phyloP scores from a whole-genome alignment of 1,140 invertebrate genomes.

The Antheraea mylitta region DNA sequence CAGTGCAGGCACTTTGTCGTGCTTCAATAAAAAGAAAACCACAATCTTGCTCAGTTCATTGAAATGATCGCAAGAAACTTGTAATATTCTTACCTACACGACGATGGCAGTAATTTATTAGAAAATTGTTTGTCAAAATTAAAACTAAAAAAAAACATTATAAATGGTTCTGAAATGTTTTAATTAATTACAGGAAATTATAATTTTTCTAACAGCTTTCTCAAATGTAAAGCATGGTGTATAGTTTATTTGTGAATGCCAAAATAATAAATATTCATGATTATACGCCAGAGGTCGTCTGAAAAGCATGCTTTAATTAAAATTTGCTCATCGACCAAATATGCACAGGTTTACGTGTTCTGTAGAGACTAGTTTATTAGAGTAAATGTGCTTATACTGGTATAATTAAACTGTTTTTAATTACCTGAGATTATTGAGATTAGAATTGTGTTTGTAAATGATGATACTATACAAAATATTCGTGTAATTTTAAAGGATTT shows the following conservation, averaged over 20 bases:
- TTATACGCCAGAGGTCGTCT: not conserved
- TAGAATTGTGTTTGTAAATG: too few relatives aligned
- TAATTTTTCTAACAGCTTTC: not conserved
- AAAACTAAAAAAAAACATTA: too few relatives aligned
- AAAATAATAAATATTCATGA: not conserved
- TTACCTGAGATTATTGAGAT: not conserved
- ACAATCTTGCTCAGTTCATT: too few relatives aligned
- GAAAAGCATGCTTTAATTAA: not conserved
- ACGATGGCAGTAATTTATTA: too few relatives aligned
- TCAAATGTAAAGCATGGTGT: not conserved
- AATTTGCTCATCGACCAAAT: not conserved
- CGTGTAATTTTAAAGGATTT: too few relatives aligned
- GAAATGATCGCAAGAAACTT: too few relatives aligned
- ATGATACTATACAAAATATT: too few relatives aligned
- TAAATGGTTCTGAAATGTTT: not conserved
- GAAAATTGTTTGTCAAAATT: too few relatives aligned
- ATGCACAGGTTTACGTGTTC: not conserved
- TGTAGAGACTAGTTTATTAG: not conserved
- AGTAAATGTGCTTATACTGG: not conserved
- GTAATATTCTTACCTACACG: too few relatives aligned
- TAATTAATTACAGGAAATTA: not conserved
- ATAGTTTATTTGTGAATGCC: not conserved
- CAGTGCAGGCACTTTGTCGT: too few relatives aligned
- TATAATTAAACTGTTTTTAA: not conserved
- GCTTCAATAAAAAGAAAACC: too few relatives aligned